Base-by-base conservation (phyloP, 2,797 vertebrate species). In the Protosalanx chinensis region DNA sequence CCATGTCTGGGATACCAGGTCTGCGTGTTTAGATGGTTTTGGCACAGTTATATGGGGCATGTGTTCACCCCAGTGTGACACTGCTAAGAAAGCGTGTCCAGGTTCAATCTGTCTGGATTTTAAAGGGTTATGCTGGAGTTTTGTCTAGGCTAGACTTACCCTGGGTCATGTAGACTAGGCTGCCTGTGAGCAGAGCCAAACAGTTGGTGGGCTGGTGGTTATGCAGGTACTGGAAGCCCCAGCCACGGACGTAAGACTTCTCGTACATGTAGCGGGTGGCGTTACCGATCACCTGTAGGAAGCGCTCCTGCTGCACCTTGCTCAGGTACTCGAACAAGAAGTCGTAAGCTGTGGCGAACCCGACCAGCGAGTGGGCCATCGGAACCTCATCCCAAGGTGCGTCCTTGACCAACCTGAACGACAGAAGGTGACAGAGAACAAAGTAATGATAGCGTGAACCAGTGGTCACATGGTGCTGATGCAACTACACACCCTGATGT, bases 131-230 rank as follows among this genome's bases (percentile, higher is more conserved):
- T 46, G 7, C 41, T 46, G 12, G 10, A 3, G 3, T 8, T 46
- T 16, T 35, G 16, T 10, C 2, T 3, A 41, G 20, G 27, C 16
- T 27, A 53, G 10, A 89, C 89, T 71, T 69, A 99, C 97, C 98
- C 94, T 98, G 96, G 82, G 95, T 96, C 95, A 99, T 97, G 83
- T 97, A 92, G 71, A 99, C 88, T 18, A 99, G 92, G 82, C 95
- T 97, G 81, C 96, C 97, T 1, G 96, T 95, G 76, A 98, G 92
- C 72, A 99, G 91, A 72, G 98, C 98, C 86, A 98, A 95, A 71
- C 98, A 99, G 91, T 99, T 99, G 85, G 98, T 99, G 79, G 98
- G 98, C 83, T 99, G 98, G 85, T 99, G 98, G 79, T 99, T 99
- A 88, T 99, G 98, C 63, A 99, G 91, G 85, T 98, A 99, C 80